Evolutionary conservation across 1,140 invertebrate species (phyloP).

Genomic region (Drosophila mojavensis): DNA sequence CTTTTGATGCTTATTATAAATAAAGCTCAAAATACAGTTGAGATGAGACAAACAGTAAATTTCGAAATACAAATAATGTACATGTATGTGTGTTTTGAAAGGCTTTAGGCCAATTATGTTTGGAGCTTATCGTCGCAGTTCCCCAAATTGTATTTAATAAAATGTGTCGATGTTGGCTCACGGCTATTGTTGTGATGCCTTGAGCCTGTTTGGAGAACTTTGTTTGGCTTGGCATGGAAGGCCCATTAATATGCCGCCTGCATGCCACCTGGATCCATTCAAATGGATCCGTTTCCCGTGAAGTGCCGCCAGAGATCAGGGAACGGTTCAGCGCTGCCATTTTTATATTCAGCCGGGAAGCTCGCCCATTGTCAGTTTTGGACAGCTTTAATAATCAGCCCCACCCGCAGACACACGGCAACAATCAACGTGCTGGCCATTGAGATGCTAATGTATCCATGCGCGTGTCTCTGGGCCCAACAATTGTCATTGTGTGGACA

Average conservation of each 20-base stretch:
- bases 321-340: not conserved
- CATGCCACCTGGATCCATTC: slow-evolving; percentile 6
- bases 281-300: slow-evolving; percentile 1
- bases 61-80: too few relatives aligned
- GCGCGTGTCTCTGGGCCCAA: slow-evolving; percentile 1
- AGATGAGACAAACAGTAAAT: too few relatives aligned
- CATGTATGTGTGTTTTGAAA: too few relatives aligned
- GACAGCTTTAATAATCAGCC: slow-evolving; percentile 11
- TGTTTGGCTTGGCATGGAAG: not conserved
- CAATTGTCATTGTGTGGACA: slow-evolving; percentile 1
- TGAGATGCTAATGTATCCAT: slow-evolving; percentile 23
- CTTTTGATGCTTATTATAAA: too few relatives aligned
- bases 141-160: too few relatives aligned
- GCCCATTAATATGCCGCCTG: not conserved
- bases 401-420: not conserved
- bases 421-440: slow-evolving; percentile 13
- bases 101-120: too few relatives aligned
- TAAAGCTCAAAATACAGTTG: too few relatives aligned
- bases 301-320: not conserved
- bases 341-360: slow-evolving; percentile 19
- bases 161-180: too few relatives aligned
- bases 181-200: not conserved
- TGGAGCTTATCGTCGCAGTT: too few relatives aligned
- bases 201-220: not conserved
- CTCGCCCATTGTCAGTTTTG: slow-evolving; percentile 20